These are phyloP conservation scores for Sisyra terminalis DNA, from an alignment of 2,888 invertebrate species.

Conservation along the genomic window DNA sequence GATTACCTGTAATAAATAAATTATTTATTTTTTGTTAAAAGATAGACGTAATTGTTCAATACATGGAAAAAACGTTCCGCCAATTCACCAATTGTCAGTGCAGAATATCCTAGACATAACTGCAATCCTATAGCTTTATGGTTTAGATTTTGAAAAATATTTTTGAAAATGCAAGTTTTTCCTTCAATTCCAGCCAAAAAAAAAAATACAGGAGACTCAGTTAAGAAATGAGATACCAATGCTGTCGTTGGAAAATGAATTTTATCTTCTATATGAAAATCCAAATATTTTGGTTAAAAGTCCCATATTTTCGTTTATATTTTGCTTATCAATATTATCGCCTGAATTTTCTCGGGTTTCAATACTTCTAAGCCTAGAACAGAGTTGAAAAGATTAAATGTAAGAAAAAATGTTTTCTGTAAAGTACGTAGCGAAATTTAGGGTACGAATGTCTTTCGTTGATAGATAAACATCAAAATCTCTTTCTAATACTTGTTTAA, in stretches of 20 bases:
- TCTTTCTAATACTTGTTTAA: conserved; percentile 80
- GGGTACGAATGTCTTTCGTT: conserved; percentile 65
- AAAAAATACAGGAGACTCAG: conserved; percentile 28
- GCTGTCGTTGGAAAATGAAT: conserved; percentile 34
- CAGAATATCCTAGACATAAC: conserved; percentile 28
- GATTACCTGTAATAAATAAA: conserved; percentile 30
- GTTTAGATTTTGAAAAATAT: conserved; percentile 32
- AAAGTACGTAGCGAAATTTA: conserved; percentile 56
- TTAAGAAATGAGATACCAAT: conserved; percentile 21
- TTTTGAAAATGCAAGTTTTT: conserved; percentile 33
- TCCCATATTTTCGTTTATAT: conserved; percentile 21
- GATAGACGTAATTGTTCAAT: conserved; percentile 10
- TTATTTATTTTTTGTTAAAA: neutral
- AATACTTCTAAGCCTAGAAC: neutral
- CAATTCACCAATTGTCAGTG: conserved; percentile 31
- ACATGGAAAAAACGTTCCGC: conserved; percentile 36
- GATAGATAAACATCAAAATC: conserved; percentile 77
- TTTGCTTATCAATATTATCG: neutral
- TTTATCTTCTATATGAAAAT: conserved; percentile 37
- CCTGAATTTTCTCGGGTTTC: neutral
- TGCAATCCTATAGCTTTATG: conserved; percentile 36
- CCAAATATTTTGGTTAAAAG: conserved; percentile 37
- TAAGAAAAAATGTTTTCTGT: no score
- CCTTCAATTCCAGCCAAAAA: conserved; percentile 56
- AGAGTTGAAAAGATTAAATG: no score